Base-by-base conservation (phyloP, 2,888 invertebrate species). In the Agrotis puta region DNA sequence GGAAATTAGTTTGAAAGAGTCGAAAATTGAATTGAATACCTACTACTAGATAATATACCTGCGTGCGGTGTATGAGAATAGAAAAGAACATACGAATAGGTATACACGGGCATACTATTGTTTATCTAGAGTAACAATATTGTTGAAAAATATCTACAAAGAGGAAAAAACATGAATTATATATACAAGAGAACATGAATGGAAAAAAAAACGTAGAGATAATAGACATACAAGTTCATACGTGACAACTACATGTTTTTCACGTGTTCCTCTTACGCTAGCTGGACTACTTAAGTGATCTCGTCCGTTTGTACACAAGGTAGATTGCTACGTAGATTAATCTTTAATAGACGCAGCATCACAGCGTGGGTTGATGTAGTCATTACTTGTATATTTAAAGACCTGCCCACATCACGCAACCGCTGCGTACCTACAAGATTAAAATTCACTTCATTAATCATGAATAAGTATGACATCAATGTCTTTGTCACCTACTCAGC, bases 401-500 rank as follows among this genome's bases (percentile, higher is more conserved):
- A 47, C 51, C 75, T 48, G 57, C 72, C 64, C 61, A 68, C 75
- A 73, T 64, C 47, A 64, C 47, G 50, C 72, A 51, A 5, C 33
- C 39, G 13, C 57, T 48, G 43, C 27, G 53, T 51, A 50, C 45
- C 53, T 76, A 66, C 18, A 69, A 48, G n/a, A 64, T 65, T 69
- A 74, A n/a, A 53, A 68, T 56, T 65, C 54, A 76, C 27, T 51
- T 43, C 66, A 74, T 71, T 51, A 65, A 63, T 74, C 68, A 75
- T 68, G 24, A 43, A 63, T 61, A 54, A 78, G 65, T 66, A 68
- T 71, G 58, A 69, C 65, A 75, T 71, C 71, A 66, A 75, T 72
- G 77, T 79, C 77, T 72, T 83, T 75, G 72, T 76, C 70, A 70
- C 58, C 67, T 79, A 71, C 73, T 65, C 64, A 43, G 62, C 65